Base-by-base conservation (phyloP, 2,888 invertebrate genomes). In the Papilio protenor region DNA sequence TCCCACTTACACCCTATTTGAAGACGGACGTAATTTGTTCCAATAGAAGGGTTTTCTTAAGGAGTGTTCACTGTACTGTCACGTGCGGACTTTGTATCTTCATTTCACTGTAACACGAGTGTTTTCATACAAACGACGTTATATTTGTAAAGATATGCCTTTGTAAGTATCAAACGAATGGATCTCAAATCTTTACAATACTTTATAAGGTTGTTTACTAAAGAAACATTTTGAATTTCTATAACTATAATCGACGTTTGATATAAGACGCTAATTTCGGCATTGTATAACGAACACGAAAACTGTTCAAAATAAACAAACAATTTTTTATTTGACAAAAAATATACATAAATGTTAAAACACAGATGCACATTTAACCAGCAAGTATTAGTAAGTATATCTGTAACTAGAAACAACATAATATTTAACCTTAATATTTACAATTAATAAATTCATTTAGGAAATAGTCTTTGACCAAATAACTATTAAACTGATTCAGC, bases 1-100 rank as follows among this genome's bases (percentile, higher is more conserved):
- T 55, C 23, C 73, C 73, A 77, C 70, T 77, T 74, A 74, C 49
- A 77, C 69, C 73, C 59, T 77, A 57, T 77, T 74, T 70, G 57
- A 69, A 74, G 59, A 77, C 27, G 49, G 40, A 23, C 72, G 73
- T 66, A 77, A 73, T 73, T 66, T 77, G 73, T 72, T 73, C 55
- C 18, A 72, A 23, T 73, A 52, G 71, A 76, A 77, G 73, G 73
- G 59, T 77, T 74, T 61, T 21, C 70, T 47, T 61, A 76, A 27
- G 27, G 59, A 71, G 12, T 52, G 52, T 55, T 64, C 64, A 33
- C n/a, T 64, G 14, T 66, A 12, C 33, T 73, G 55, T 77, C 66
- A 73, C 72, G 72, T 77, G 33, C 71, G 16, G 4, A 47, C 23
- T 18, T 47, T 71, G 69, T 70, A 40, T 75, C 64, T 69, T 69